phyloP scores from a whole-genome alignment of 2,113 vertebrate genomes.

The Glaucomys volans region DNA sequence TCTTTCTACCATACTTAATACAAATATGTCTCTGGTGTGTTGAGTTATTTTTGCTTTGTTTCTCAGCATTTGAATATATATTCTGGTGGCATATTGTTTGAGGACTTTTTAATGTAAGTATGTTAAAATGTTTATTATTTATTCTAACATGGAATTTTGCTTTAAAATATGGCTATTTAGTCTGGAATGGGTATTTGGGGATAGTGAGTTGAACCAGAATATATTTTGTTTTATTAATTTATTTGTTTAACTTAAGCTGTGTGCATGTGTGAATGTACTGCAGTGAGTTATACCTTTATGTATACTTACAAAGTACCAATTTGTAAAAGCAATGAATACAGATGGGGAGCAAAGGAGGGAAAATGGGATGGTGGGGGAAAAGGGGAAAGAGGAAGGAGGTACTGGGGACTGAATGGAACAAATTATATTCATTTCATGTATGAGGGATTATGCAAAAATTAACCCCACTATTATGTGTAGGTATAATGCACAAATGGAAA shows the following conservation, averaged over 20 bases:
- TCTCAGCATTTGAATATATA: conserved; percentile 13
- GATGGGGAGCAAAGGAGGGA: too few species aligned
- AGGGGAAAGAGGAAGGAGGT: too few species aligned
- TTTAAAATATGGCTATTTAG: conserved; percentile 20
- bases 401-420: too few species aligned
- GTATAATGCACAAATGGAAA: too few species aligned
- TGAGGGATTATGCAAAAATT: too few species aligned
- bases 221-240: conserved; percentile 35
- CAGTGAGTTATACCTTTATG: too few species aligned
- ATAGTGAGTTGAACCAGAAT: neutral
- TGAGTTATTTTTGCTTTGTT: conserved; percentile 50
- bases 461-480: too few species aligned
- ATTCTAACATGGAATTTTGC: neutral
- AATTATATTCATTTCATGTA: too few species aligned
- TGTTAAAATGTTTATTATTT: conserved; percentile 27
- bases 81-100: neutral
- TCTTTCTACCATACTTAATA: conserved; percentile 42
- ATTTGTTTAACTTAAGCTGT: neutral
- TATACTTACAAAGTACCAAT: too few species aligned
- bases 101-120: conserved; percentile 51
- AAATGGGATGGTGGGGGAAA: too few species aligned
- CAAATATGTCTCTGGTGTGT: neutral
- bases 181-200: neutral
- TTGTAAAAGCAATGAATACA: too few species aligned
- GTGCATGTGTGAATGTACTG: too few species aligned